A percentile compares a stretch with the other conserved stretches of the same genome.
Evolutionary conservation across 2,113 vertebrate species (phyloP).

Genomic region (Solea senegalensis): DNA sequence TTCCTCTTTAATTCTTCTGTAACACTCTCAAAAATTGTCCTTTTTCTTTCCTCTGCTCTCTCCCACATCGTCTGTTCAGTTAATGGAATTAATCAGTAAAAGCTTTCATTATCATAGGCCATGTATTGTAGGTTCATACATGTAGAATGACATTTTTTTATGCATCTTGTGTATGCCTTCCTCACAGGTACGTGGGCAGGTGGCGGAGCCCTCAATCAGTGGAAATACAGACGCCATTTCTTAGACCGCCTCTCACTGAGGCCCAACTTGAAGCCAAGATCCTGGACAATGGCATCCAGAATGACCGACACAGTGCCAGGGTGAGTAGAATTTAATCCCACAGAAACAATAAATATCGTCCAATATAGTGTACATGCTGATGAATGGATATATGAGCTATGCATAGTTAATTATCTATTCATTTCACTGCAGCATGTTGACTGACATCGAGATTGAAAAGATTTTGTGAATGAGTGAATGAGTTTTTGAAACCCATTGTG

Average conservation of each 20-base stretch:
- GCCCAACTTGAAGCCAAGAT: conserved; percentile 88
- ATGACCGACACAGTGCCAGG: conserved; percentile 89
- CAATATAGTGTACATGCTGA: background rate
- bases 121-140: no score
- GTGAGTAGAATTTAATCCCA: conserved; percentile 65
- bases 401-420: no score
- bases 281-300: conserved; percentile 95
- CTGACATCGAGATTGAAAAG: no score
- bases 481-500: no score
- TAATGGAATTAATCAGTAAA: background rate
- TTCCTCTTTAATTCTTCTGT: conserved; percentile 1
- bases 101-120: background rate
- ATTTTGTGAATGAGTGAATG: no score
- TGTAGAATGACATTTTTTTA: no score
- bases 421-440: no score
- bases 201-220: conserved; percentile 82
- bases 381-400: no score
- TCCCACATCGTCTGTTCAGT: conserved; percentile 11
- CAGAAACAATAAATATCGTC: background rate
- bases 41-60: conserved; percentile 33
- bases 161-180: background rate
- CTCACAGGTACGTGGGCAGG: conserved; percentile 89
- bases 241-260: conserved; percentile 86
- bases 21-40: conserved; percentile 14
- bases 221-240: conserved; percentile 91